Conservation (phyloP, 23 tunicate genomes). For the Phallusia fumigata region DNA sequence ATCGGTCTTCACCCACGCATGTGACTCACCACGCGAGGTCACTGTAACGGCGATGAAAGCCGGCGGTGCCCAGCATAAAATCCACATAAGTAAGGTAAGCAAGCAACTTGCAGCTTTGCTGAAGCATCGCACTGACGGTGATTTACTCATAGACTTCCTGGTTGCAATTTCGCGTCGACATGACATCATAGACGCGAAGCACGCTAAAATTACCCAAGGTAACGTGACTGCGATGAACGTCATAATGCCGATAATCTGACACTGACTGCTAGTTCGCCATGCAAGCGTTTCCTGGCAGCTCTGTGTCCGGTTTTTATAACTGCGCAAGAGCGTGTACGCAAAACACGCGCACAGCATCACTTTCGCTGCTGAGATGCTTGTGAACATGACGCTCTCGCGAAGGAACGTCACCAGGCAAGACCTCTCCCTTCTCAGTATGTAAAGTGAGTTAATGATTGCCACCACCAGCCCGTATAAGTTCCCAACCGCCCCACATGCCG, state of each 20-base stretch:
- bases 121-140: not conserved
- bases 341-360: conserved; percentile 33
- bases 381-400: conserved; percentile 29
- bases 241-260: not conserved
- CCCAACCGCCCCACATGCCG: conserved; percentile 17
- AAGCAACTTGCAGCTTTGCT: not conserved
- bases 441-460: not conserved
- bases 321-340: conserved; percentile 27
- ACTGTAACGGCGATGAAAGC: conserved; percentile 10
- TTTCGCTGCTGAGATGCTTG: conserved; percentile 29
- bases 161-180: conserved; percentile 3
- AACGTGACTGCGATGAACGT: not conserved
- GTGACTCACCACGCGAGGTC: conserved; percentile 13
- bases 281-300: not conserved
- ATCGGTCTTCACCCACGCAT: conserved; percentile 19
- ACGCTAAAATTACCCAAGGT: not conserved
- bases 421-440: conserved; percentile 2
- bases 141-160: not conserved
- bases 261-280: not conserved
- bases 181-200: not conserved
- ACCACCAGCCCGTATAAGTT: conserved; percentile 10
- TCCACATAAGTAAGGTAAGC: not conserved
- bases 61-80: conserved; percentile 3
- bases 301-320: not conserved
- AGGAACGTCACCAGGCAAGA: not conserved